A percentile compares a stretch with the other conserved stretches of the same genome.
phyloP scores from a whole-genome alignment of 64 coral and sea anemone genomes.

The Stichodactyla helianthus region DNA sequence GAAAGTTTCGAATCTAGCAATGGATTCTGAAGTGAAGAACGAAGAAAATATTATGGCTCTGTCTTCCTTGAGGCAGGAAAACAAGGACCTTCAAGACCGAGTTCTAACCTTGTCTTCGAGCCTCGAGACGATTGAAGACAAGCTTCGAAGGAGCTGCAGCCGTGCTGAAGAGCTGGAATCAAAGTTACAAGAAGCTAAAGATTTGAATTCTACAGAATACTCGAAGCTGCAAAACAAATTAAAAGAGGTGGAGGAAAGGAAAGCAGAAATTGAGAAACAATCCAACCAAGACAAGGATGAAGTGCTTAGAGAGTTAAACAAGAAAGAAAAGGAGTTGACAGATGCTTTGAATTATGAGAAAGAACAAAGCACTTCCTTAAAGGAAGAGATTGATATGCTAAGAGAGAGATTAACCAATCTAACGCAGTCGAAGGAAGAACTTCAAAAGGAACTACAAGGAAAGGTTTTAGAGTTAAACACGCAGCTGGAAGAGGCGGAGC shows the following conservation, averaged over 20 bases:
- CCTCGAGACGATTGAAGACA: not conserved
- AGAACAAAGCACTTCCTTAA: not conserved
- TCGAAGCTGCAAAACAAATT: not conserved
- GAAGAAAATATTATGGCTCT: not conserved
- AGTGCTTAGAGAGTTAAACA: not conserved
- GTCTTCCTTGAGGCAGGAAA: not conserved
- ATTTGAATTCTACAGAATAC: not conserved
- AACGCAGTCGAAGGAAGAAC: not conserved
- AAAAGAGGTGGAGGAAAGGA: slow-evolving; percentile 21
- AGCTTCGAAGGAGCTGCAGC: not conserved
- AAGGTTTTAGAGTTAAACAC: slow-evolving; percentile 17
- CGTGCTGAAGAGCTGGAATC: not conserved
- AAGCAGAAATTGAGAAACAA: slow-evolving; percentile 13
- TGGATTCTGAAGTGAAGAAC: not conserved
- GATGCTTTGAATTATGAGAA: not conserved
- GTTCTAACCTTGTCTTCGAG: not conserved
- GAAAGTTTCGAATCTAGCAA: not conserved
- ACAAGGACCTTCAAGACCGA: not conserved
- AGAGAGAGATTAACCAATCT: not conserved
- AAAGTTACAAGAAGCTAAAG: not conserved
- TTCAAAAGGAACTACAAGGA: not conserved
- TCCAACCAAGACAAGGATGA: not conserved
- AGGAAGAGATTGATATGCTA: slow-evolving; percentile 19
- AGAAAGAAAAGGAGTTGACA: not conserved
- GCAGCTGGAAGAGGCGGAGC: slow-evolving; percentile 16